These are phyloP conservation scores for Zootoca vivipara DNA, from an alignment of 2,113 vertebrate species.

Conservation along the genomic window DNA sequence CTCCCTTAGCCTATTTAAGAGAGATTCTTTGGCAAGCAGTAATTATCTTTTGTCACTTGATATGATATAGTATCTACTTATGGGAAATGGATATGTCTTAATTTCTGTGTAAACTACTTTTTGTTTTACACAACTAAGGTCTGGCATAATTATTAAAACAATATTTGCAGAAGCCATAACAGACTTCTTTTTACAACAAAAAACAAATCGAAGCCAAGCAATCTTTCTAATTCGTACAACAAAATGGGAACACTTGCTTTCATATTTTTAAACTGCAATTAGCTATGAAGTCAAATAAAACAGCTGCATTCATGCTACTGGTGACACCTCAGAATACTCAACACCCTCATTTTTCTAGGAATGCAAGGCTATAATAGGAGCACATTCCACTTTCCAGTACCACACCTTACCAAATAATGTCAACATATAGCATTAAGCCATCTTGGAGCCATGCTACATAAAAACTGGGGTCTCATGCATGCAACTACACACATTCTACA, in stretches of 20 bases:
- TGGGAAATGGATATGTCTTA: constrained; percentile 25
- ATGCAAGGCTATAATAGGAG: background rate
- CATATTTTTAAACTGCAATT: constrained; percentile 17
- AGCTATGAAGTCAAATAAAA: background rate
- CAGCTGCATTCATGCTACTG: background rate
- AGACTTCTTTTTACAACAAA: constrained; percentile 5
- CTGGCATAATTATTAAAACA: constrained; percentile 41
- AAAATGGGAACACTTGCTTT: background rate
- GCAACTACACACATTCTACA: background rate
- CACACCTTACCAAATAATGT: background rate
- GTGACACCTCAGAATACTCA: constrained; percentile 20
- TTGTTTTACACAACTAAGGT: constrained; percentile 39
- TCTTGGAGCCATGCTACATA: background rate
- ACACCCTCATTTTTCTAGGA: background rate
- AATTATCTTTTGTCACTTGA: constrained; percentile 50
- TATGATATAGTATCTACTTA: constrained; percentile 48
- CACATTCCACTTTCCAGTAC: background rate
- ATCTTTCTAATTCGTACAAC: background rate
- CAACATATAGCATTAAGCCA: background rate
- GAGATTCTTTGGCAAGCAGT: constrained; percentile 32
- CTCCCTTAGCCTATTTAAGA: constrained; percentile 31
- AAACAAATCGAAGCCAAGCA: constrained; percentile 6
- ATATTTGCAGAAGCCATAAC: constrained; percentile 42
- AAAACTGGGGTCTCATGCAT: background rate
- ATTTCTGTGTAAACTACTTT: constrained; percentile 43